These are phyloP conservation scores for Psittacula cyanocephala DNA, from an alignment of 2,113 vertebrate species.

Conservation along the genomic window DNA sequence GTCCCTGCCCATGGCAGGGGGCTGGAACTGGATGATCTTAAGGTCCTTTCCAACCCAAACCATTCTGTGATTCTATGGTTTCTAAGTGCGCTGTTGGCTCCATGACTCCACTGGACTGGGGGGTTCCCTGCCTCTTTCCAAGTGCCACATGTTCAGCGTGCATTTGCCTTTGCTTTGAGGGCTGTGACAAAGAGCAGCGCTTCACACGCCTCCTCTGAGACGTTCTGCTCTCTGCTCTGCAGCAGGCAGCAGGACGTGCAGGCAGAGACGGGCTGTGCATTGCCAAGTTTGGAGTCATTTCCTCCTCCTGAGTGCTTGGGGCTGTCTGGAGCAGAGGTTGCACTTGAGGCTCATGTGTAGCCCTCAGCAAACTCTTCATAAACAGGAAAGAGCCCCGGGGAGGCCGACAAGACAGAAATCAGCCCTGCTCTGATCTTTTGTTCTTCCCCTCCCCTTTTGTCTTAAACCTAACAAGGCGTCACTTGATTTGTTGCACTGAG, in stretches of 20 bases:
- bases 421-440: not conserved
- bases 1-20: not conserved
- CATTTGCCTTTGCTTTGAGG: not conserved
- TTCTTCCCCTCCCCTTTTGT: conserved; percentile 1
- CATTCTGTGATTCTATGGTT: not conserved
- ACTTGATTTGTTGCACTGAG: not conserved
- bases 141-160: fast-evolving
- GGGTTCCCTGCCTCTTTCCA: not conserved
- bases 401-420: not conserved
- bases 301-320: not conserved
- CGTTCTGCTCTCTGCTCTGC: not conserved
- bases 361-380: conserved; percentile 16
- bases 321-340: conserved; percentile 26
- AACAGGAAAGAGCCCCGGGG: conserved; percentile 3
- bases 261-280: fast-evolving
- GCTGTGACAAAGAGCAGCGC: not conserved
- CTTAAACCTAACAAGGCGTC: not conserved
- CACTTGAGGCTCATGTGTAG: not conserved
- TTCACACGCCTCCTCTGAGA: not conserved
- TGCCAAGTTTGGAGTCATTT: not conserved
- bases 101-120: fast-evolving
- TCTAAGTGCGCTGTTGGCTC: not conserved
- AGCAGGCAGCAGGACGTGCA: not conserved
- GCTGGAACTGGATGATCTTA: not conserved
- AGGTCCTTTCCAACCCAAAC: not conserved